Conservation (phyloP, 2,797 vertebrate genomes). For the Cercopithecus mitis region DNA sequence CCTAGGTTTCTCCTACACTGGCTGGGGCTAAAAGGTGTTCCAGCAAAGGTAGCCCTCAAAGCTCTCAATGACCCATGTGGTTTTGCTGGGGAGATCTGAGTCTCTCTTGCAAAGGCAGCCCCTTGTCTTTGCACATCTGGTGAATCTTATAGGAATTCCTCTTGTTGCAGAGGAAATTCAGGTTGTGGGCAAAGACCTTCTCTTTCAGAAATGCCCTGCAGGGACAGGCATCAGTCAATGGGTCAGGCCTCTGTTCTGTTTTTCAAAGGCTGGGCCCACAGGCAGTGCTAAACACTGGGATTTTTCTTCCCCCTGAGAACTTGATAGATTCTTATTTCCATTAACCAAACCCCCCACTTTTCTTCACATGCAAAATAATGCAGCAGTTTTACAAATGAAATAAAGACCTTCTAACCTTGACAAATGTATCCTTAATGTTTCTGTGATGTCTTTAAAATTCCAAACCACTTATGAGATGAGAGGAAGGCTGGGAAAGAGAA, state of each 20-base stretch:
- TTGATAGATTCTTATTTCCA: not conserved
- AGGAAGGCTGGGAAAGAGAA: constrained; percentile 42
- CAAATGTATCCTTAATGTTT: constrained; percentile 51
- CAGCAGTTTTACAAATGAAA: constrained; percentile 50
- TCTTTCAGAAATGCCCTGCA: constrained; percentile 1
- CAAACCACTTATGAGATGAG: constrained; percentile 49
- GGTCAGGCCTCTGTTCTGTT: not conserved
- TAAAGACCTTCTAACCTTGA: constrained; percentile 54
- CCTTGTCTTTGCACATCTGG: not conserved
- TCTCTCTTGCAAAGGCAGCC: not conserved
- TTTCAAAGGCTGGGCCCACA: not conserved
- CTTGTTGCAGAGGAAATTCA: not conserved
- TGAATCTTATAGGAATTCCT: not conserved
- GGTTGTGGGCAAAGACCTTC: not conserved
- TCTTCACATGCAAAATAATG: constrained; percentile 28
- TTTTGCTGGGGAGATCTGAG: not conserved
- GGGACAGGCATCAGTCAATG: not conserved
- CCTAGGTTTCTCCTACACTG: not conserved
- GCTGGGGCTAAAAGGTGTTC: not conserved
- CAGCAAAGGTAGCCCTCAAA: too few species aligned
- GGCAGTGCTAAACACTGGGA: not conserved
- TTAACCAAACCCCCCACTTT: not conserved
- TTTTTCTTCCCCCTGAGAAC: not conserved
- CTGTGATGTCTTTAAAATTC: constrained; percentile 63
- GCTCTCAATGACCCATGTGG: not conserved